Evolutionary conservation across 2,888 invertebrate genomes (phyloP), one percentile per base, ranked within the genome.

Genomic region (Magallana nippona): DNA sequence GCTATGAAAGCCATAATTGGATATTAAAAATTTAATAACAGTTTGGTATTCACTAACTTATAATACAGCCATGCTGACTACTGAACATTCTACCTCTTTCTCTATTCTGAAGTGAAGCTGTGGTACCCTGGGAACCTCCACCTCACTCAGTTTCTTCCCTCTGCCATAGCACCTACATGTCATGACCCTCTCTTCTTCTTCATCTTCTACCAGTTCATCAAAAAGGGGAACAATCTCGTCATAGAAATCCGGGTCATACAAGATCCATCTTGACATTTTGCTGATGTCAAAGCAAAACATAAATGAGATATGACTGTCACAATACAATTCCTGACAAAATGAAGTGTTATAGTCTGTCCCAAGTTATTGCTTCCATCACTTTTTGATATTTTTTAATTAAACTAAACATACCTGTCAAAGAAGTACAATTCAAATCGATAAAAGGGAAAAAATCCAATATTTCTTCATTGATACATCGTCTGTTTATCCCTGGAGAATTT

Each of bases 261-360:
- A 55, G 22, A 55, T 62, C 81, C 81, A 81, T 81, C 81, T 81
- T 55, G 78, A 55, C 78, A 55, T 78, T n/a, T 55, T 79, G 79
- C 22, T 11, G 58, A 10, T 32, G 15, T 10, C 3, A 80, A 44
- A 58, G 10, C 57, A 17, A 10, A 27, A n/a, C 3, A 8, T 60
- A 17, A n/a, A 17, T n/a, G n/a, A 8, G n/a, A 15, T 60, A 44
- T 44, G 44, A 44, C n/a, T n/a, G n/a, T n/a, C n/a, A n/a, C 8
- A 44, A 44, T 44, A 44, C 8, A 0, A 44, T 44, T 44, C 44
- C 44, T 44, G 44, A 44, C 8, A 8, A 44, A 44, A 44, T 27
- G 27, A n/a, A n/a, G n/a, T n/a, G n/a, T n/a, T n/a, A n/a, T n/a
- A n/a, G n/a, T n/a, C n/a, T n/a, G n/a, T n/a, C n/a, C n/a, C n/a